phyloP scores from a whole-genome alignment of 2,113 vertebrate species.

The Nettapus auritus region DNA sequence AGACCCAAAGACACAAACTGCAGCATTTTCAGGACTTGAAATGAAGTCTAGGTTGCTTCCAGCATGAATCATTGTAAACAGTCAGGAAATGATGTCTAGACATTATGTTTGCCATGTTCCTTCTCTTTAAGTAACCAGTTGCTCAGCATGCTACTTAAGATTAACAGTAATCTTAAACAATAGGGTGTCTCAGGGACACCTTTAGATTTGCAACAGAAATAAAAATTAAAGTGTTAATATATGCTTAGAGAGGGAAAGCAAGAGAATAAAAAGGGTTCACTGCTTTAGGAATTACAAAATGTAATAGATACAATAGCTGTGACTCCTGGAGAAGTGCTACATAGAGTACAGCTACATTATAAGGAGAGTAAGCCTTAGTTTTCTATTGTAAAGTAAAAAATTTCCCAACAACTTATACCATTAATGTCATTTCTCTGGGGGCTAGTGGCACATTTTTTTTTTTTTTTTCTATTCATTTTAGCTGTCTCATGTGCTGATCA shows the following conservation, averaged over 20 bases:
- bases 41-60: neutral
- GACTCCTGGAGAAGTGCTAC: neutral
- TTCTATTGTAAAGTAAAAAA: neutral
- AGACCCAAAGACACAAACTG: neutral
- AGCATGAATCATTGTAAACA: neutral
- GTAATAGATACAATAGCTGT: neutral
- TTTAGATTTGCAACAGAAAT: neutral
- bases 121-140: neutral
- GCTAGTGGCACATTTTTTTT: conserved; percentile 42
- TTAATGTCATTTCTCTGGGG: conserved; percentile 10
- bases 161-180: neutral
- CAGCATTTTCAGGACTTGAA: neutral
- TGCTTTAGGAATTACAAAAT: neutral
- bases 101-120: neutral
- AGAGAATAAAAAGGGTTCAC: neutral
- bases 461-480: conserved; percentile 28
- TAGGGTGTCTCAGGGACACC: neutral
- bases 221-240: neutral
- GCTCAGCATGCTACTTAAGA: neutral
- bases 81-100: neutral
- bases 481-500: conserved; percentile 12
- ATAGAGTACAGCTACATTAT: neutral
- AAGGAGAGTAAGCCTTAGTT: neutral
- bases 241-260: neutral
- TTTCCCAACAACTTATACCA: conserved; percentile 33